phyloP scores from a whole-genome alignment of 2,888 invertebrate genomes.

The Galerucella nymphaeae region DNA sequence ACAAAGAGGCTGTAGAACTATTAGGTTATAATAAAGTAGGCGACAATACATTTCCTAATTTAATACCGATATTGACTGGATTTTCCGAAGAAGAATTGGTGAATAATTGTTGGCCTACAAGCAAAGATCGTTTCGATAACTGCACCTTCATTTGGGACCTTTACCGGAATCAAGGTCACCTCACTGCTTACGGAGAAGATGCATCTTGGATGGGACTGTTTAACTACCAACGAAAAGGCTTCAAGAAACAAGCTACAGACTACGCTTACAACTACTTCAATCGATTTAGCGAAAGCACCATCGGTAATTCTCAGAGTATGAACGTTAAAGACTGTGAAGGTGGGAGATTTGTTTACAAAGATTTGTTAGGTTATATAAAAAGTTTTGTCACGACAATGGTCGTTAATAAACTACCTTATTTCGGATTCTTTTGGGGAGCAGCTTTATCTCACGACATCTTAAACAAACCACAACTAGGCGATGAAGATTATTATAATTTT shows the following conservation, averaged over 20 bases:
- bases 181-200: conserved; percentile 87
- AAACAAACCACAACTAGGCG: conserved; percentile 81
- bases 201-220: conserved; percentile 82
- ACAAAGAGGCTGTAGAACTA: conserved; percentile 78
- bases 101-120: conserved; percentile 70
- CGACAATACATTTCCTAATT: conserved; percentile 93
- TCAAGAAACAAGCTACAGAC: conserved; percentile 83
- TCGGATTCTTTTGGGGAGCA: conserved; percentile 87
- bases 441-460: conserved; percentile 87
- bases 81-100: conserved; percentile 74
- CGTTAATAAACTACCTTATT: conserved; percentile 72
- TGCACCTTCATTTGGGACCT: conserved; percentile 89
- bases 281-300: conserved; percentile 73
- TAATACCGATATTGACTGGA: conserved; percentile 84
- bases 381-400: conserved; percentile 73
- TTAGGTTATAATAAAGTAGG: conserved; percentile 93
- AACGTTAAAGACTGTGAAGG: conserved; percentile 80
- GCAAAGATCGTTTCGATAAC: conserved; percentile 74
- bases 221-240: conserved; percentile 82
- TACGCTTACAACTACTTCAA: conserved; percentile 84
- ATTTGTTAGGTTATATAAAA: conserved; percentile 77
- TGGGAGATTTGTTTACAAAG: conserved; percentile 74
- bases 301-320: conserved; percentile 73
- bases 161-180: conserved; percentile 77
- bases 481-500: conserved; percentile 72